Conservation (phyloP, 2,113 vertebrate genomes). For the Pandion haliaetus region DNA sequence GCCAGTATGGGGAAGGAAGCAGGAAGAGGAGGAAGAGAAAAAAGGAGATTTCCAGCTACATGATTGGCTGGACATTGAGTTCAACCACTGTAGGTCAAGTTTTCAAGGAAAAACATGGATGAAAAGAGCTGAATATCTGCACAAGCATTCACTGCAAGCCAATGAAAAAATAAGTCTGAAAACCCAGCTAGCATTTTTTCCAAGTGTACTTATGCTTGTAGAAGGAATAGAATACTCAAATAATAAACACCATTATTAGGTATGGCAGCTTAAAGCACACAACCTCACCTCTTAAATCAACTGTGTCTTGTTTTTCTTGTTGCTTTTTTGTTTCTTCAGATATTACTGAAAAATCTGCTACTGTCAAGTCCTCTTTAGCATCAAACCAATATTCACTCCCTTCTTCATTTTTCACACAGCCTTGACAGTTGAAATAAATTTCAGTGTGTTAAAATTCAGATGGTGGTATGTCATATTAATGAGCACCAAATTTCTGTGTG, state of each 20-base stretch:
- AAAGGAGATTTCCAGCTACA: neutral
- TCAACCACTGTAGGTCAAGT: neutral
- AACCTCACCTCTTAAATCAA: neutral
- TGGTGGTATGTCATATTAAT: neutral
- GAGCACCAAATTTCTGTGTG: neutral
- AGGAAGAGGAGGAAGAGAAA: neutral
- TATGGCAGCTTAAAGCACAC: neutral
- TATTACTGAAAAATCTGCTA: neutral
- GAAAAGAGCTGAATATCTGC: neutral
- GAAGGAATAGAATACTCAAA: neutral
- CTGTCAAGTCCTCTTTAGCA: slow-evolving; percentile 59
- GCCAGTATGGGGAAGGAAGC: neutral
- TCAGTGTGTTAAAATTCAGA: neutral
- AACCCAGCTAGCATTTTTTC: neutral
- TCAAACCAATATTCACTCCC: slow-evolving; percentile 70
- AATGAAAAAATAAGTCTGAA: neutral
- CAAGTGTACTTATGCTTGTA: neutral
- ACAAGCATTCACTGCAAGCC: neutral
- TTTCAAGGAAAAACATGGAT: neutral
- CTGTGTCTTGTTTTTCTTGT: neutral
- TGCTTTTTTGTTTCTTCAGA: neutral
- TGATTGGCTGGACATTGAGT: neutral
- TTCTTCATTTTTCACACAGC: neutral
- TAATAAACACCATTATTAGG: neutral
- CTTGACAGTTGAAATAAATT: slow-evolving; percentile 40